Base-by-base conservation (phyloP, 2,888 invertebrate species). In the Cataglyphis livida region DNA sequence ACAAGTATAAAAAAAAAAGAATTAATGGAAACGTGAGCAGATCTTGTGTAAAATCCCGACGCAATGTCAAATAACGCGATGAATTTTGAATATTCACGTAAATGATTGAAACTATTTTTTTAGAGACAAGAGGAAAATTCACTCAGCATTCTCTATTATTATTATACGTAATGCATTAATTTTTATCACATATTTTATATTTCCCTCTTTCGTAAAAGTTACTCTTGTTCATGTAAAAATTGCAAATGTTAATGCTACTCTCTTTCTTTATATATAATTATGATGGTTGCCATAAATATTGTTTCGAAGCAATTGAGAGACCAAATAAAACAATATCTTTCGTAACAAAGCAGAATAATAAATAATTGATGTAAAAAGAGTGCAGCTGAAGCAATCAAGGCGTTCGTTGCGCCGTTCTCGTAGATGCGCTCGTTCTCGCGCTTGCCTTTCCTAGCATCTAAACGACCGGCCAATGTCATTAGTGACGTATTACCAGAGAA, bases 391-490 rank as follows among this genome's bases (percentile, higher is more conserved):
- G 44, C 70, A 78, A 78, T 68, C 66, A 41, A 25, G 28, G 15
- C 68, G 41, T 54, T 76, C 68, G 65, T 51, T 76, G 2, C 28
- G 35, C 35, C n/a, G 41, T 6, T 41, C 54, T 76, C 28, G 68
- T 54, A 41, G 54, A 68, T 44, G 57, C 28, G 78, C 59, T 66
- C 78, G 59, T 57, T 78, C 48, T 65, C 65, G 82, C 81, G n/a
- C 64, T 66, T 61, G 62, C 62, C 74, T 61, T 59, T 61, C 38
- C 38, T 62, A 70, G 64, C 68, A 41, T 59, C 84, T 83, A 84
- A 87, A 84, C 83, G 89, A 81, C 85, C 74, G 82, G 71, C 70
- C 83, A 79, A 86, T 90, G 89, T 90, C 90, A 88, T 90, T 89
- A 88, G 85, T 83, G 85, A 84, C 84, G 84, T 85, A 88, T 87